Base-by-base conservation (phyloP, 2,888 invertebrate species). In the Leptinotarsa peninsularis region DNA sequence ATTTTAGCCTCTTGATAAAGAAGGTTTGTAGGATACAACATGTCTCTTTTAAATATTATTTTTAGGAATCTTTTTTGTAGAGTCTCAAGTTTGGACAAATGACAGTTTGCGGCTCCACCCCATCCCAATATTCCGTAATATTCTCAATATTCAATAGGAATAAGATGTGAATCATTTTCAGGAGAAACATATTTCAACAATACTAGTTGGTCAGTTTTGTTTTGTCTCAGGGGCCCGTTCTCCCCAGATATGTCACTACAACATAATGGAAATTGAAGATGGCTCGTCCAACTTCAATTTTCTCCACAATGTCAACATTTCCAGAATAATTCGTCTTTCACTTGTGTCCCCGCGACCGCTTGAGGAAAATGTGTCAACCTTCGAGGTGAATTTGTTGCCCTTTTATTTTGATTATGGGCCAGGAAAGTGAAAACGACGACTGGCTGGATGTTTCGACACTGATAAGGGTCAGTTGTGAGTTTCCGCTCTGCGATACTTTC, bases 361-460 rank as follows among this genome's bases (percentile, higher is more conserved):
- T 66, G 15, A 54, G 49, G 4, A n/a, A 49, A 60, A 71, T 63
- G 50, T 66, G 71, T 54, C 66, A 49, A 50, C 27, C 71, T 52
- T 52, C 27, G 60, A 49, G 70, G 70, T 43, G 60, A 71, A 71
- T 60, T 71, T 71, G 70, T 60, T 71, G 49, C 21, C 49, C 23
- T 56, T 69, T 74, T 71, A 71, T 75, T 71, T 50, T 58, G 54
- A 71, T 58, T 56, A 66, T 71, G 50, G 58, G 43, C 43, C 72
- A 63, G 70, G 67, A 71, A 75, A 75, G 70, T 73, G 54, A 68
- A 67, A 73, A 49, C 71, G 75, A 73, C 77, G 66, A 52, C 70
- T 66, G 72, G 63, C 70, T 49, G 67, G 67, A 69, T 74, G 74
- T 75, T 75, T 70, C 72, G 72, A 74, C 74, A 77, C 67, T 77